phyloP scores from a whole-genome alignment of 92 coral and sea anemone species.

The Bergia sp. region DNA sequence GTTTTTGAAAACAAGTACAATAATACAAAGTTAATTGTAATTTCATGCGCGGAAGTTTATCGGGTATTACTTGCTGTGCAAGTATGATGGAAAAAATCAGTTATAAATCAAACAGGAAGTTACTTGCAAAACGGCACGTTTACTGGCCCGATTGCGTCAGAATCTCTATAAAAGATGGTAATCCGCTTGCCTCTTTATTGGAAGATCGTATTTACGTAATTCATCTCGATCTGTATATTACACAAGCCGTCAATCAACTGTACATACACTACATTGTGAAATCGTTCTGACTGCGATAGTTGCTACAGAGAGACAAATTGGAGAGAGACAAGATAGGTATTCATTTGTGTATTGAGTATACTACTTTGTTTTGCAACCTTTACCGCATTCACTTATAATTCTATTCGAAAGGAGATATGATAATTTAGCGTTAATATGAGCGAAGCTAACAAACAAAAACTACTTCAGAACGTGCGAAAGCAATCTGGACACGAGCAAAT shows the following conservation, averaged over 20 bases:
- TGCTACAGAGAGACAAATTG: neutral
- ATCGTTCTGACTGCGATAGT: constrained; percentile 5
- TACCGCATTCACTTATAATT: neutral
- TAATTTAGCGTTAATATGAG: neutral
- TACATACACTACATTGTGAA: constrained; percentile 15
- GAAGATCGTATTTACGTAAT: constrained; percentile 27
- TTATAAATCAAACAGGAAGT: constrained; percentile 16
- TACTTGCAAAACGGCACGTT: neutral
- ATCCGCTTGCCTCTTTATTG: constrained; percentile 18
- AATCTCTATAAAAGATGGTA: neutral
- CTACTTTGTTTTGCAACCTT: neutral
- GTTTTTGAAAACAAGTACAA: too few species aligned
- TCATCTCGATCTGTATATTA: constrained; percentile 31
- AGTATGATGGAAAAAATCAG: neutral
- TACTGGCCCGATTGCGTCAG: constrained; percentile 9
- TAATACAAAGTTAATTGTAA: neutral
- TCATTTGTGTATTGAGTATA: neutral
- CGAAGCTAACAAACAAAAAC: constrained; percentile 5
- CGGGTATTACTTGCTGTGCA: neutral
- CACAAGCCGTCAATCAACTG: constrained; percentile 41
- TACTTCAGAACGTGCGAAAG: constrained; percentile 19
- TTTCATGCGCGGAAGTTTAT: neutral
- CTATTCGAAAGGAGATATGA: neutral
- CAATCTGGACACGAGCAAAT: constrained; percentile 2
- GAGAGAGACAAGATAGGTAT: neutral